Percentiles rank a stretch among this genome's conserved stretches.
Conservation (phyloP, 2,888 invertebrate genomes). For the Drosophila greeni region DNA sequence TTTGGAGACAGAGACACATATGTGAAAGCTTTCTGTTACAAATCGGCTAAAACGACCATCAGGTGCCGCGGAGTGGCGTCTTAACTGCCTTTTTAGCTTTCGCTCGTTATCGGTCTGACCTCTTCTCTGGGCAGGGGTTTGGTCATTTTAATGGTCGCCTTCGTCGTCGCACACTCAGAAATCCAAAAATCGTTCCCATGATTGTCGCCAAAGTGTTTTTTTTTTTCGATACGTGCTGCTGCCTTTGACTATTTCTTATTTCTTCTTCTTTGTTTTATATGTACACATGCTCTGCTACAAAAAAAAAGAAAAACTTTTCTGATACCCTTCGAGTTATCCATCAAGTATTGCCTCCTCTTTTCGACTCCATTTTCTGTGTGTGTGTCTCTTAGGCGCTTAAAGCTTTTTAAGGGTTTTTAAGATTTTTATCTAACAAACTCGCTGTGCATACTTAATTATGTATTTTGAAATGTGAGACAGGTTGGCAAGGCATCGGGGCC, state of each 20-base stretch:
- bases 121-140: slow-evolving; percentile 56
- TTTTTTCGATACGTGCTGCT: slow-evolving; percentile 54
- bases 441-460: slow-evolving; percentile 74
- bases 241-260: slow-evolving; percentile 48
- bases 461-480: slow-evolving; percentile 75
- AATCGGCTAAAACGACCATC: slow-evolving; percentile 66
- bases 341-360: slow-evolving; percentile 56
- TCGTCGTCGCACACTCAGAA: slow-evolving; percentile 11
- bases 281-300: slow-evolving; percentile 28
- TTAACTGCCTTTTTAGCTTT: slow-evolving; percentile 64
- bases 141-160: slow-evolving; percentile 58
- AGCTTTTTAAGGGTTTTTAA: slow-evolving; percentile 74
- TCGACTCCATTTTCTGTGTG: slow-evolving; percentile 2
- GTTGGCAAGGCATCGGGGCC: slow-evolving; percentile 58
- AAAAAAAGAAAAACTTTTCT: slow-evolving; percentile 56
- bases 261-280: slow-evolving; percentile 51
- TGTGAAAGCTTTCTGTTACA: slow-evolving; percentile 71
- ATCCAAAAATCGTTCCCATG: slow-evolving; percentile 66
- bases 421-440: slow-evolving; percentile 74
- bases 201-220: slow-evolving; percentile 74
- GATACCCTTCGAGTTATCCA: slow-evolving; percentile 49
- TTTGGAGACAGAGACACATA: slow-evolving; percentile 43
- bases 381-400: slow-evolving; percentile 61
- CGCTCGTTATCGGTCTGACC: slow-evolving; percentile 72
- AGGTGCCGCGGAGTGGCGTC: slow-evolving; percentile 34